Conservation (phyloP, 2,113 vertebrate species). For the Empidonax traillii region DNA sequence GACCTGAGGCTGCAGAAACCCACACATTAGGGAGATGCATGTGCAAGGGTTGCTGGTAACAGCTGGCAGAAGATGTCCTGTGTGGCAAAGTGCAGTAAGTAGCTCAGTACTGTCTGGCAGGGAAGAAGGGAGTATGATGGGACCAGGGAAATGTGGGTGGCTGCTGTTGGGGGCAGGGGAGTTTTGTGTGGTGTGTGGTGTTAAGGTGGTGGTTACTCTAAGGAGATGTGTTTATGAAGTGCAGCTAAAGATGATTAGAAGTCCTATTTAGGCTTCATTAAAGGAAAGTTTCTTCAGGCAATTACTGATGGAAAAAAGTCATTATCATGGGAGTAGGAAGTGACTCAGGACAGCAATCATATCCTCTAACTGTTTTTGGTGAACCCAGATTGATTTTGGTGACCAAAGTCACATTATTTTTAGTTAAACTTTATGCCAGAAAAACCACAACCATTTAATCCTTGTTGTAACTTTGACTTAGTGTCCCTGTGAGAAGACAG, state of each 20-base stretch:
- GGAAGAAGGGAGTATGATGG: background rate
- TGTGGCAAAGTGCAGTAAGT: background rate
- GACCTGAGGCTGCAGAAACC: background rate
- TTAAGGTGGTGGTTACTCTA: background rate
- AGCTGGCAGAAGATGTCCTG: fast-evolving
- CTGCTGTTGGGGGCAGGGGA: background rate
- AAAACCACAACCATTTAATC: background rate
- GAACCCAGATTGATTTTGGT: background rate
- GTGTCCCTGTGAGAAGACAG: background rate
- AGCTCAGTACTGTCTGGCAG: background rate
- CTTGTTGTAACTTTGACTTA: background rate
- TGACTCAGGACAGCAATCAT: background rate
- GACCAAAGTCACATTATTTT: background rate
- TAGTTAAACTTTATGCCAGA: background rate
- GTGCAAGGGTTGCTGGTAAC: background rate
- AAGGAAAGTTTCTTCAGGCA: background rate
- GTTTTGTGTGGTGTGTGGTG: background rate
- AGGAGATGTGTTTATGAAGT: background rate
- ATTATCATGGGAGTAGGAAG: background rate
- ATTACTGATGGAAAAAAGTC: background rate
- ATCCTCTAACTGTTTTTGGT: background rate
- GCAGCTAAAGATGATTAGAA: background rate
- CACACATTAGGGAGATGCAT: fast-evolving
- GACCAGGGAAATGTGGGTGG: background rate
- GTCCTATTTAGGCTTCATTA: background rate